These are phyloP conservation scores for Gobius niger DNA, from an alignment of 2,113 vertebrate genomes.

Conservation along the genomic window DNA sequence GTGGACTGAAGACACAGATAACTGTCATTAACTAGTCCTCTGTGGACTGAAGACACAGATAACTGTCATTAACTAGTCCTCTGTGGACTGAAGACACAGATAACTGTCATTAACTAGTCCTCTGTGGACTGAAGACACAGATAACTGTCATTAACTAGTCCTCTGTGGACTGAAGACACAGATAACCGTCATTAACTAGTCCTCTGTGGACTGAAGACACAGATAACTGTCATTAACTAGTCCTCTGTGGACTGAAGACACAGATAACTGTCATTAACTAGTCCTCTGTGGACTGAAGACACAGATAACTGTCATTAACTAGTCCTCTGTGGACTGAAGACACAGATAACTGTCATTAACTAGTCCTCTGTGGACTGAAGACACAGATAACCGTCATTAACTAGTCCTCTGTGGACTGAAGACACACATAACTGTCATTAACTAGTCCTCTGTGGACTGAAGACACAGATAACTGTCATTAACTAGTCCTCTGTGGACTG, in stretches of 20 bases:
- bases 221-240: no score
- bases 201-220: conserved; percentile 79
- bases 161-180: conserved; percentile 79
- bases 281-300: conserved; percentile 82
- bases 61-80: no score
- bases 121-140: conserved; percentile 79
- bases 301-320: no score
- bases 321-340: conserved; percentile 84
- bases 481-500: conserved; percentile 88
- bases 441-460: conserved; percentile 87
- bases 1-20: conserved; percentile 76
- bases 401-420: conserved; percentile 86
- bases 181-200: no score
- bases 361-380: conserved; percentile 85
- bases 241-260: conserved; percentile 81
- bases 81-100: conserved; percentile 77
- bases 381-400: no score
- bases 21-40: no score
- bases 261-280: no score
- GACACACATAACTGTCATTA: no score
- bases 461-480: no score
- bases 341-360: no score
- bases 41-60: conserved; percentile 75
- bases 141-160: no score
- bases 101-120: no score